Evolutionary conservation across 2,113 vertebrate genomes (phyloP).

Genomic region (Monarcha castaneiventris): DNA sequence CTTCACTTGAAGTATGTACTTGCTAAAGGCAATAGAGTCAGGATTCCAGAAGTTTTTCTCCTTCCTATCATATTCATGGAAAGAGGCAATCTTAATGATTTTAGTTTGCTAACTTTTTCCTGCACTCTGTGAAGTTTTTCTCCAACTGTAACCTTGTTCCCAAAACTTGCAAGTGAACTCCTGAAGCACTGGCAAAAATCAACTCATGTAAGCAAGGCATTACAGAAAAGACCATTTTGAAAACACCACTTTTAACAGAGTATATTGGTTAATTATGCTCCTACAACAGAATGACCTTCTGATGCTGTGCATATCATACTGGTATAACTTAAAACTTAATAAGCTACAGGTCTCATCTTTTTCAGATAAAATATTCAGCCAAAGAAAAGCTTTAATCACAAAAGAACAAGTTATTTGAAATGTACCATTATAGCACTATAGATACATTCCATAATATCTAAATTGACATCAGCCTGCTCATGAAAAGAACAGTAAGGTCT

Average conservation of each 20-base stretch:
- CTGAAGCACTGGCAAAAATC: not conserved
- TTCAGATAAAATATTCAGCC: not conserved
- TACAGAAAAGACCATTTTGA: not conserved
- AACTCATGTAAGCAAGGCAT: not conserved
- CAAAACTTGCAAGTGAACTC: not conserved
- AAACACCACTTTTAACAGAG: not conserved
- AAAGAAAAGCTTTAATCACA: not conserved
- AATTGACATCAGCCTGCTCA: not conserved
- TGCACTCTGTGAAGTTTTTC: not conserved
- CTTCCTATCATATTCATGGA: not conserved
- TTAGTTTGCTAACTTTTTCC: not conserved
- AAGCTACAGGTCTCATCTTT: not conserved
- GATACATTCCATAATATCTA: not conserved
- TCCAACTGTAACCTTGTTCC: not conserved
- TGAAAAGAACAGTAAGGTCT: not conserved
- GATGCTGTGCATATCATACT: not conserved
- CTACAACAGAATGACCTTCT: not conserved
- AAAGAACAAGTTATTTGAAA: not conserved
- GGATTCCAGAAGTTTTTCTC: not conserved
- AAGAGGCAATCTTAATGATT: not conserved
- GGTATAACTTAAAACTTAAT: not conserved
- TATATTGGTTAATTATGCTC: not conserved
- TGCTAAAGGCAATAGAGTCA: not conserved
- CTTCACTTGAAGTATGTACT: not conserved
- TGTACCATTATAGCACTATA: not conserved